Conservation (phyloP, 1,140 invertebrate species). For the Ceratitis capitata region DNA sequence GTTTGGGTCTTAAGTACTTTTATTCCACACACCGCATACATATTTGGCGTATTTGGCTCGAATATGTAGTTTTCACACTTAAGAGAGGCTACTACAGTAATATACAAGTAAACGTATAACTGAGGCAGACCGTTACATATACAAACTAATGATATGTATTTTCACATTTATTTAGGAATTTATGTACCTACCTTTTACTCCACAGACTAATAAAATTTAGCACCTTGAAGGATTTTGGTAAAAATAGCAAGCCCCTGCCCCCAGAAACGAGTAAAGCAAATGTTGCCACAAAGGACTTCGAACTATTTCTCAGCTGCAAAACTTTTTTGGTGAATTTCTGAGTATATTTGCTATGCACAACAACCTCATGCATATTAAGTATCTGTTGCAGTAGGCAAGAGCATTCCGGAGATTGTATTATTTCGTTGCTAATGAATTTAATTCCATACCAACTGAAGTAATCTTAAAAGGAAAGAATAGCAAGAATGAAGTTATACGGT, state of each 20-base stretch:
- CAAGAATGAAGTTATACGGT: too few relatives aligned
- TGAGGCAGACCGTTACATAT: background rate
- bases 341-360: background rate
- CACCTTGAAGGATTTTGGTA: background rate
- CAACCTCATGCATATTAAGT: too few relatives aligned
- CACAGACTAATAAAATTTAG: background rate
- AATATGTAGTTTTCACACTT: background rate
- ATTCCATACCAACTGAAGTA: conserved; percentile 26
- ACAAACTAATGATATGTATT: background rate
- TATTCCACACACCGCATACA: background rate
- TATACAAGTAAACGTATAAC: background rate
- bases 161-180: background rate
- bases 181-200: background rate
- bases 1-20: background rate
- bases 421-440: conserved; percentile 39
- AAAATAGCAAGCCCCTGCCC: background rate
- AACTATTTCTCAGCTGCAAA: background rate
- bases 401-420: conserved; percentile 19
- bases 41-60: background rate
- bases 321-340: background rate
- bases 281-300: too few relatives aligned
- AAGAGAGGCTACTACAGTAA: background rate
- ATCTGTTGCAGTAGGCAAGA: too few relatives aligned
- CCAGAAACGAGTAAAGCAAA: background rate
- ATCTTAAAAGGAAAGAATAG: too few relatives aligned